These are phyloP conservation scores for Rhopalosiphum nymphaeae DNA, from an alignment of 2,888 invertebrate species.

Conservation along the genomic window DNA sequence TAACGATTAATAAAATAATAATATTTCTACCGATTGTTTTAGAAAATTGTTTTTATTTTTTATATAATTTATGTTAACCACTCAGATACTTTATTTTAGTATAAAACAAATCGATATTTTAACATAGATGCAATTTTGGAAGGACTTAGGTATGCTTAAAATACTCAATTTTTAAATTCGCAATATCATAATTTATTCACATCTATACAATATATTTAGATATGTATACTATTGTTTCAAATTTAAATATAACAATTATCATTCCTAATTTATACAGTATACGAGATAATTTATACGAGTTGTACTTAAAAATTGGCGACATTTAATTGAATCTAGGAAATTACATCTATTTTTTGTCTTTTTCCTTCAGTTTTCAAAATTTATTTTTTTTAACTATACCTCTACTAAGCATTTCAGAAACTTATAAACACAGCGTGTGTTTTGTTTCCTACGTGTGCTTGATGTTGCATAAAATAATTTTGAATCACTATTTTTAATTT, in stretches of 20 bases:
- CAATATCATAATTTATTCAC: neutral
- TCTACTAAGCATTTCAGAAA: neutral
- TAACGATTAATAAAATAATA: neutral
- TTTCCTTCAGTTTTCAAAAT: neutral
- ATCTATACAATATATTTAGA: neutral
- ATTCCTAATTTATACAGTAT: neutral
- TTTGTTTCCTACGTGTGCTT: neutral
- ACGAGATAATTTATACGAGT: neutral
- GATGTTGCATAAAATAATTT: neutral
- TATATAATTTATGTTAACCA: neutral
- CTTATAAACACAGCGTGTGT: neutral
- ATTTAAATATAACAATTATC: neutral
- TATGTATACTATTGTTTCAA: neutral
- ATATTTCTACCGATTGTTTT: neutral
- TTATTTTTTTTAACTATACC: neutral
- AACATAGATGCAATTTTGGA: neutral
- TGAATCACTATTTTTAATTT: neutral
- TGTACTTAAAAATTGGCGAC: neutral
- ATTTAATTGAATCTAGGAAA: neutral
- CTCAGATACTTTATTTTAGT: neutral
- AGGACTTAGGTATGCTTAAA: neutral
- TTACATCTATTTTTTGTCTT: neutral
- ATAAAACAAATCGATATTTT: neutral
- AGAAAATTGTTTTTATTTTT: neutral
- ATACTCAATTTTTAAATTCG: neutral